Evolutionary conservation across 2,797 vertebrate species (phyloP).

Genomic region (Ambastaia sidthimunki): DNA sequence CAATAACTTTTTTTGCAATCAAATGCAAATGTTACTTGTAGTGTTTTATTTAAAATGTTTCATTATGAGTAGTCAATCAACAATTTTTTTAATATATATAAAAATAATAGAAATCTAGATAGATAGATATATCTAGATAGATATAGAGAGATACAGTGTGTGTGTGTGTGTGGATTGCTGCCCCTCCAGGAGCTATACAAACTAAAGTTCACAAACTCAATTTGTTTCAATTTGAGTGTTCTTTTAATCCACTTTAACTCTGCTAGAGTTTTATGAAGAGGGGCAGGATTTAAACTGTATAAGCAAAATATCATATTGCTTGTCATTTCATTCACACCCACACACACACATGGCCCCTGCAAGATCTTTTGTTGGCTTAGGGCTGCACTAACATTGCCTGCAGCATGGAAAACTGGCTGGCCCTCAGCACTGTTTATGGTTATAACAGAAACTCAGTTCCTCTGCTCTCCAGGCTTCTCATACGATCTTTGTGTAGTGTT

Average conservation of each 20-base stretch:
- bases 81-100: no score
- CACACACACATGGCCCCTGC: not conserved
- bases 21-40: conserved; percentile 21
- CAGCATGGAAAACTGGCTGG: conserved; percentile 69
- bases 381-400: conserved; percentile 60
- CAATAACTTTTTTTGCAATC: conserved; percentile 17
- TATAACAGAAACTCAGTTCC: conserved; percentile 56
- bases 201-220: conserved; percentile 9
- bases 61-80: not conserved
- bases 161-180: conserved; percentile 55
- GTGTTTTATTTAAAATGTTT: conserved; percentile 4
- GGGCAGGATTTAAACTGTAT: conserved; percentile 5
- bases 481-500: not conserved
- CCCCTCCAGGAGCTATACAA: conserved; percentile 1
- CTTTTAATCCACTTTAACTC: conserved; percentile 32
- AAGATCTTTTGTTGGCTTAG: conserved; percentile 39
- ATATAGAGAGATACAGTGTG: no score
- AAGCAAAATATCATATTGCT: conserved; percentile 37
- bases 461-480: conserved; percentile 28
- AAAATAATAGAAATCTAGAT: no score
- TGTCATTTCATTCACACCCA: conserved; percentile 7
- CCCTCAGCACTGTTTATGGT: conserved; percentile 74
- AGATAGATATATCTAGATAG: no score
- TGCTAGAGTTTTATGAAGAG: conserved; percentile 26
- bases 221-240: conserved; percentile 18